A percentile compares a stretch with the other conserved stretches of the same genome.
Conservation (phyloP, 2,888 invertebrate species). For the Drosophila niveifrons region DNA sequence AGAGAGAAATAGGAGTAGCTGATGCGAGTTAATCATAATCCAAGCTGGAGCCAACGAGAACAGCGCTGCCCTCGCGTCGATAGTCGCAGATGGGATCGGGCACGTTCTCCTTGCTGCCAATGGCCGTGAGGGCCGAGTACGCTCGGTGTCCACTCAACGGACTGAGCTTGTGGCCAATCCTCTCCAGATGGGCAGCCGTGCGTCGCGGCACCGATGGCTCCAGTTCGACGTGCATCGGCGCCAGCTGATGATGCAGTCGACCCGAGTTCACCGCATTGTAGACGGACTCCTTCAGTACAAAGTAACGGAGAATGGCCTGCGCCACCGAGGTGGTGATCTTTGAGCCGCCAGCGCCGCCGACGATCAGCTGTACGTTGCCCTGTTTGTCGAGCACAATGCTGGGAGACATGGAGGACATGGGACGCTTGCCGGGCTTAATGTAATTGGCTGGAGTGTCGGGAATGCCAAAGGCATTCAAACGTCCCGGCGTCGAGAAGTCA, state of each 20-base stretch:
- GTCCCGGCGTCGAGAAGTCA: slow-evolving; percentile 94
- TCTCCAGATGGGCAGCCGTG: slow-evolving; percentile 61
- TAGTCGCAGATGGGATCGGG: slow-evolving; percentile 84
- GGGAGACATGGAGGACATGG: slow-evolving; percentile 96
- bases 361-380: slow-evolving; percentile 88
- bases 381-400: slow-evolving; percentile 90
- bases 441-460: slow-evolving; percentile 94
- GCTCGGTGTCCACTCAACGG: slow-evolving; percentile 83
- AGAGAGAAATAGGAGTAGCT: no score
- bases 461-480: slow-evolving; percentile 90
- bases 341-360: slow-evolving; percentile 95
- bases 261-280: slow-evolving; percentile 89
- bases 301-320: slow-evolving; percentile 88
- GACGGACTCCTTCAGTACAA: slow-evolving; percentile 89
- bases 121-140: slow-evolving; percentile 88
- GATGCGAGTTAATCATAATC: slow-evolving; percentile 2
- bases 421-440: slow-evolving; percentile 92
- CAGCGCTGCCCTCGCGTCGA: slow-evolving; percentile 85
- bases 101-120: slow-evolving; percentile 86
- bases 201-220: slow-evolving; percentile 88
- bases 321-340: slow-evolving; percentile 94
- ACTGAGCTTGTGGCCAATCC: slow-evolving; percentile 84
- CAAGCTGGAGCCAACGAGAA: slow-evolving; percentile 66
- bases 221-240: slow-evolving; percentile 90
- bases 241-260: slow-evolving; percentile 95